Base-by-base conservation (phyloP, 2,113 vertebrate species). In the Pelmatolapia mariae region DNA sequence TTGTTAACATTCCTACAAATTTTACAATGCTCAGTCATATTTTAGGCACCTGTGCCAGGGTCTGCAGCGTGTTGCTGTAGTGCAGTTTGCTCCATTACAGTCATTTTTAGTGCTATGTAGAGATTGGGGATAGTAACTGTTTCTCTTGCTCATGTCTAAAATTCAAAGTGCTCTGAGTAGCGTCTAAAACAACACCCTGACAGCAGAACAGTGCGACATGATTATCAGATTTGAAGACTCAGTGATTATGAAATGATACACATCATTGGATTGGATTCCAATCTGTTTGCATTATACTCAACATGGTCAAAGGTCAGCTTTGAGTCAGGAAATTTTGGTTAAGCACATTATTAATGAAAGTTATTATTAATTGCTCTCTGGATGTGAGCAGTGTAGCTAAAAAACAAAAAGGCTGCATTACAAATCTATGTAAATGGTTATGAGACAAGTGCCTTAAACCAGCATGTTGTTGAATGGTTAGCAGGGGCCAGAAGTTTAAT, bases 11-110 rank as follows among this genome's bases (percentile, higher is more conserved):
- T 0, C 0, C 71, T 50, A 8, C 10, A 50, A 78, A 78, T 47
- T 82, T 33, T 43, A 6, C 38, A 56, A 33, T 9, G 16, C 43
- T 38, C n/a, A 54, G 18, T 38, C 59, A 38, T 71, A 8, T 36
- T 82, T 79, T 16, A 5, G 18, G 31, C 8, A 29, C 3, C 0
- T 4, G 1, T n/a, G 26, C 38, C 19, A 1, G 15, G 3, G 59
- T 63, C 53, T 53, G 38, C 8, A 52, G 43, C 24, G 15, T 13
- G 16, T 8, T 24, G 18, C 56, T 54, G 1, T n/a, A 56, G 15
- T 24, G 24, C 1, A 5, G 16, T 71, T 68, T 29, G 36, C 40
- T 43, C n/a, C 36, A 11, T 31, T 16, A n/a, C 29, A 36, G 50
- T 56, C 31, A 40, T 24, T 59, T 13, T 78, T 63, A 31, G 33